Evolutionary conservation across 2,797 vertebrate genomes (phyloP).

Genomic region (Poeciliopsis paucimaculata): DNA sequence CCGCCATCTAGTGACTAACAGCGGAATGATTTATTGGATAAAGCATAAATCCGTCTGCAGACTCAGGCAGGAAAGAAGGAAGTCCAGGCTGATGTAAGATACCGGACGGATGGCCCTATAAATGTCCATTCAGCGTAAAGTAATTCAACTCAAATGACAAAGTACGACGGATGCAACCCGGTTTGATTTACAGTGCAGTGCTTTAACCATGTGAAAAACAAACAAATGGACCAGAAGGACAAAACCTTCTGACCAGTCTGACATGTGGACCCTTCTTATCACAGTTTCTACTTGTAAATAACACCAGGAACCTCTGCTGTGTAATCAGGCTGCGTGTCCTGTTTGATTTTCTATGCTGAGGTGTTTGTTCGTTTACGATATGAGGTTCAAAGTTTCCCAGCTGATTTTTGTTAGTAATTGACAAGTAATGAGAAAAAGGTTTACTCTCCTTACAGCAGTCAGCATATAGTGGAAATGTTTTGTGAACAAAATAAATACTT

Average conservation of each 20-base stretch:
- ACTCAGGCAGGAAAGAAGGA: constrained; percentile 39
- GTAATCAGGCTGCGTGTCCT: constrained; percentile 19
- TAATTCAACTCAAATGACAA: constrained; percentile 54
- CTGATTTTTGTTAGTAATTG: neutral
- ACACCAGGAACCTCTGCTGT: constrained; percentile 6
- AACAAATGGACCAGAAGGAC: constrained; percentile 44
- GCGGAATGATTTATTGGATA: neutral
- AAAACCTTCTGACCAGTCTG: constrained; percentile 14
- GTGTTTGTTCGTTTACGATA: constrained; percentile 3
- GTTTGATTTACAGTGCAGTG: constrained; percentile 56
- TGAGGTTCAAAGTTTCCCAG: constrained; percentile 21
- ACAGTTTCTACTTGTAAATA: constrained; percentile 36
- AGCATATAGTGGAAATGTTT: neutral
- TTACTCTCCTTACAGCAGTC: neutral
- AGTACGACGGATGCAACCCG: constrained; percentile 15
- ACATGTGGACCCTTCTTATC: constrained; percentile 28
- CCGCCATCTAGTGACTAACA: constrained; percentile 39
- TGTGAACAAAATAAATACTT: neutral
- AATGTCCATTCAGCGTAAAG: constrained; percentile 43
- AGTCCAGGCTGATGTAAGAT: constrained; percentile 40
- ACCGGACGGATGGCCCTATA: constrained; percentile 39
- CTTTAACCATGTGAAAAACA: constrained; percentile 71
- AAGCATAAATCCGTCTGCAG: constrained; percentile 1
- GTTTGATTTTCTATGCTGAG: constrained; percentile 21
- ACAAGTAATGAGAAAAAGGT: neutral